Evolutionary conservation across 1,140 invertebrate species (phyloP).

Genomic region (Anadara kagoshimensis): DNA sequence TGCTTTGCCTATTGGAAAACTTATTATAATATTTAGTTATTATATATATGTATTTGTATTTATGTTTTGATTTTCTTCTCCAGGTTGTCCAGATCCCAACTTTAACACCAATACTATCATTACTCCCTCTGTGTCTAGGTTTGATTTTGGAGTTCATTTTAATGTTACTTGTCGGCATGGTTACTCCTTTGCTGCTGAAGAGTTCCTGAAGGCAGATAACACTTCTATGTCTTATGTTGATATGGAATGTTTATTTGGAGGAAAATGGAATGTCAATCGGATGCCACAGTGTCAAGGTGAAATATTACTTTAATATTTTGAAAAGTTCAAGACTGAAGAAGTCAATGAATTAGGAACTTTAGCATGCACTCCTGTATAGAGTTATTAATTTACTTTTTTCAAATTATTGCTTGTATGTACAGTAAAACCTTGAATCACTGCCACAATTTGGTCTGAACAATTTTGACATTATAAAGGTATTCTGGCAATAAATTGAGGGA

Average conservation of each 20-base stretch:
- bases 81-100: slow-evolving; percentile 15
- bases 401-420: no score
- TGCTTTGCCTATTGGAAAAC: no score
- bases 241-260: slow-evolving; percentile 46
- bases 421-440: no score
- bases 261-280: slow-evolving; percentile 40
- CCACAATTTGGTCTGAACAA: no score
- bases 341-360: no score
- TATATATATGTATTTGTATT: not conserved
- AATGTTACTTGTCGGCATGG: slow-evolving; percentile 11
- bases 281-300: slow-evolving; percentile 44
- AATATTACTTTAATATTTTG: slow-evolving; percentile 13
- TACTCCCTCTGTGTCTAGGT: not conserved
- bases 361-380: no score
- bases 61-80: not conserved
- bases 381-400: no score
- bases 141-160: slow-evolving; percentile 3
- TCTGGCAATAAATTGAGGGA: no score
- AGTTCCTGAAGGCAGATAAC: slow-evolving; percentile 1
- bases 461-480: no score
- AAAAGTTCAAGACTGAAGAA: not conserved
- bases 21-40: not conserved
- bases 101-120: slow-evolving; percentile 1
- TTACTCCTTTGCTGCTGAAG: slow-evolving; percentile 7
- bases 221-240: slow-evolving; percentile 17